A percentile compares a stretch with the other conserved stretches of the same genome.
Conservation (phyloP, 2,113 vertebrate species). For the Antechinus stuartii region DNA sequence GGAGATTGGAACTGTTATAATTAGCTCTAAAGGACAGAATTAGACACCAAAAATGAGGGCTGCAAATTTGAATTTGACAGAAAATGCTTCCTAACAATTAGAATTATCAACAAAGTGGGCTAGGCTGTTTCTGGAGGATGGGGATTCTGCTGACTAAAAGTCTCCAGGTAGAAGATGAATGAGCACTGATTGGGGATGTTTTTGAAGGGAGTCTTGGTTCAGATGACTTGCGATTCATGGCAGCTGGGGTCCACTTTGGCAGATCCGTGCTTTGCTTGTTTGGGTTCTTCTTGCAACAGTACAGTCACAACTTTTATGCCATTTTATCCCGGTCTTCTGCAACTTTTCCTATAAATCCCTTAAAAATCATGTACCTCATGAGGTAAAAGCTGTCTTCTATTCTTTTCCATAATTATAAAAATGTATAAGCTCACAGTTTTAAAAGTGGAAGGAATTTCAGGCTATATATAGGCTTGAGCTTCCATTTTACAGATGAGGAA, state of each 20-base stretch:
- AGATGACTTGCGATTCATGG: background rate
- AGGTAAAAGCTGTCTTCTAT: background rate
- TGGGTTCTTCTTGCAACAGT: background rate
- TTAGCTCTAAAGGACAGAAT: background rate
- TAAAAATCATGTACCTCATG: background rate
- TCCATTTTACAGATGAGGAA: background rate
- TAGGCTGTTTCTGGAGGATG: background rate
- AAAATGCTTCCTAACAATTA: background rate
- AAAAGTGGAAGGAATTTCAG: background rate
- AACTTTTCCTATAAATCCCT: background rate
- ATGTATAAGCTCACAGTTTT: background rate
- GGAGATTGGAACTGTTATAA: background rate
- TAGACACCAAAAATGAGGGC: background rate
- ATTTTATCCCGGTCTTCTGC: background rate
- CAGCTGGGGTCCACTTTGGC: background rate
- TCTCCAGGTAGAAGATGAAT: background rate
- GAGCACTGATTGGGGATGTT: background rate
- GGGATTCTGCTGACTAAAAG: background rate
- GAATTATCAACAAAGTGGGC: background rate
- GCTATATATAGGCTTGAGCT: background rate
- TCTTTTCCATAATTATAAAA: background rate
- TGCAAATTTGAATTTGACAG: background rate
- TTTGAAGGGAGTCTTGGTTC: background rate
- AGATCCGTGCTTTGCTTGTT: background rate
- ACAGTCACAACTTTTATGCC: background rate